A percentile compares a stretch with the other conserved stretches of the same genome.
Evolutionary conservation across 2,797 vertebrate species (phyloP).

Genomic region (Erethizon dorsatum): DNA sequence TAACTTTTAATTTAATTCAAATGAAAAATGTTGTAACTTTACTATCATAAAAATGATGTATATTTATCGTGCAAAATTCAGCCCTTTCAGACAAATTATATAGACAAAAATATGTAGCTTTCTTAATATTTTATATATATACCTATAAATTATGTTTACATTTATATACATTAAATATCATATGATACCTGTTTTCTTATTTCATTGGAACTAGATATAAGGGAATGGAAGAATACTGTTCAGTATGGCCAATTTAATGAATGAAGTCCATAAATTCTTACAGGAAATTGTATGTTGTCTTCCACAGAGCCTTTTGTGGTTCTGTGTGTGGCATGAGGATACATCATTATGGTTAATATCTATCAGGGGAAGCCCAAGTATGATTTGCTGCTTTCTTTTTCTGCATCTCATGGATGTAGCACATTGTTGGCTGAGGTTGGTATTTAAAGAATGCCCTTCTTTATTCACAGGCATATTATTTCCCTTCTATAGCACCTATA

Average conservation of each 20-base stretch:
- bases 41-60: neutral
- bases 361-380: neutral
- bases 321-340: neutral
- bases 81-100: neutral
- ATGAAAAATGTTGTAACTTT: slow-evolving; percentile 16
- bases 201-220: slow-evolving; percentile 23
- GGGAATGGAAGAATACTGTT: slow-evolving; percentile 36
- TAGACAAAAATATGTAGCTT: neutral
- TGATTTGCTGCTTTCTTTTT: neutral
- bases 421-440: neutral
- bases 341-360: neutral
- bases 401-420: neutral
- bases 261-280: neutral
- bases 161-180: neutral
- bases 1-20: slow-evolving; percentile 45
- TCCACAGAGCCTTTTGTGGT: neutral
- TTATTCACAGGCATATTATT: neutral
- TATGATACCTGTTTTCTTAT: neutral
- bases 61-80: slow-evolving; percentile 6
- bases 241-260: neutral
- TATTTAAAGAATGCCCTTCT: neutral
- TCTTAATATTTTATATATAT: neutral
- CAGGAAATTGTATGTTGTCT: neutral
- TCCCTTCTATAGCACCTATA: neutral
- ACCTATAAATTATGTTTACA: neutral